phyloP scores from a whole-genome alignment of 2,113 vertebrate genomes.

The Elephas maximus region DNA sequence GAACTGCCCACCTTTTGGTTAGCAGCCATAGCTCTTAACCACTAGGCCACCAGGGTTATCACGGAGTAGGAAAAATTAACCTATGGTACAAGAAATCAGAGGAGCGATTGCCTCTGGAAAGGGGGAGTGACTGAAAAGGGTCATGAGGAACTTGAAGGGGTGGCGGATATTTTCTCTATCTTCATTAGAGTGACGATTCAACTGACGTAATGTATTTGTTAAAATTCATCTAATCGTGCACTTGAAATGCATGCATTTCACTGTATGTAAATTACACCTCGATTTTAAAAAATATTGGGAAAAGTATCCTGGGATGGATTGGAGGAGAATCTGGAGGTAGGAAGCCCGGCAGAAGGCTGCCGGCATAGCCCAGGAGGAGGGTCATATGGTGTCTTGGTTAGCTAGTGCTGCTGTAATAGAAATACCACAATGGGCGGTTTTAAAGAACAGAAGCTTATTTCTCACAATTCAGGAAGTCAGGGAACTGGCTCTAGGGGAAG shows the following conservation, averaged over 20 bases:
- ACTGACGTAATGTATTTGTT: not conserved
- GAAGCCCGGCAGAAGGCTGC: not conserved
- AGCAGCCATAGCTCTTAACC: too few relatives aligned
- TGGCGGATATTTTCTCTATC: not conserved
- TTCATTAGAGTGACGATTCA: not conserved
- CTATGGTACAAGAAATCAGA: not conserved
- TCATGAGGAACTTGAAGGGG: not conserved
- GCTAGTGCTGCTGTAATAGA: not conserved
- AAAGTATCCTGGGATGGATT: not conserved
- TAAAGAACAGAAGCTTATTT: not conserved
- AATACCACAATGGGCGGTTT: not conserved
- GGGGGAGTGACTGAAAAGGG: not conserved
- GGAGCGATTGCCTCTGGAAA: too few relatives aligned
- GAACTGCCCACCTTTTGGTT: too few relatives aligned
- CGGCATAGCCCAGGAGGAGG: not conserved
- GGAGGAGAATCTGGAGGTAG: not conserved
- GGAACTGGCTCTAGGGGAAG: not conserved
- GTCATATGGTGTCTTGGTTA: not conserved
- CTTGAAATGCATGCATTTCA: conserved; percentile 23
- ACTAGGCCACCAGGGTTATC: too few relatives aligned
- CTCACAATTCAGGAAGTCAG: not conserved
- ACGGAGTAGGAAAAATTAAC: not conserved
- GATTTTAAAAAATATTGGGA: not conserved
- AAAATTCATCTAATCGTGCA: not conserved
- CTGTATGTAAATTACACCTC: not conserved